A percentile compares a stretch with the other conserved stretches of the same genome.
Conservation (phyloP, 35 echinoderm and acorn worm species). For the Lytechinus variegatus region DNA sequence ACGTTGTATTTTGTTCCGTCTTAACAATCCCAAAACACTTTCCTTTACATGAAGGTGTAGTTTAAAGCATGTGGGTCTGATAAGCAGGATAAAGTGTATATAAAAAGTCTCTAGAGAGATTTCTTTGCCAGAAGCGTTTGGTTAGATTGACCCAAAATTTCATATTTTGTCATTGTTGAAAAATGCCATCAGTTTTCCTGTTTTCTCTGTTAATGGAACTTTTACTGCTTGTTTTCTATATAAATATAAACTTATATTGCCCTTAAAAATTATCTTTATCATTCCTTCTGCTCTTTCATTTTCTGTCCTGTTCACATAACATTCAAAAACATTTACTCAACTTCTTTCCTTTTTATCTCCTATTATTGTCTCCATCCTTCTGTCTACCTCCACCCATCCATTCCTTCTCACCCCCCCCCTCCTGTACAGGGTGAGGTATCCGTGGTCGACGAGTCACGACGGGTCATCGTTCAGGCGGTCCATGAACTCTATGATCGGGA, state of each 20-base stretch:
- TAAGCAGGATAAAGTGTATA: not conserved
- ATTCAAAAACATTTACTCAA: too few species aligned
- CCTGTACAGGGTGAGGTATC: constrained; percentile 73
- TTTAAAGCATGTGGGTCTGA: not conserved
- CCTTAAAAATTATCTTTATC: too few species aligned
- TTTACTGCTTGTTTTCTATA: not conserved
- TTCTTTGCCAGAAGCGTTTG: not conserved
- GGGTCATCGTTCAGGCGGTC: constrained; percentile 86
- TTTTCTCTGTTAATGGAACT: not conserved
- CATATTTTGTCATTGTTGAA: not conserved
- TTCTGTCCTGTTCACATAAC: too few species aligned
- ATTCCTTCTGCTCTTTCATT: too few species aligned
- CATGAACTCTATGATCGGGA: constrained; percentile 91
- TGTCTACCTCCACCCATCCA: too few species aligned
- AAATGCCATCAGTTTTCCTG: not conserved
- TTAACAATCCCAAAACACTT: too few species aligned
- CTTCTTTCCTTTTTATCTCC: too few species aligned
- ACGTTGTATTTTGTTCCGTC: too few species aligned
- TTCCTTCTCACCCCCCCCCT: not conserved
- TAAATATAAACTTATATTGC: not conserved
- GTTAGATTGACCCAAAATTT: not conserved
- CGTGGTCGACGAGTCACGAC: constrained; percentile 60
- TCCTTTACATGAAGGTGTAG: too few species aligned
- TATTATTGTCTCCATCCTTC: too few species aligned
- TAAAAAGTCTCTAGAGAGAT: not conserved